Conservation (phyloP, 2,797 vertebrate species). For the Myotis vivesi region DNA sequence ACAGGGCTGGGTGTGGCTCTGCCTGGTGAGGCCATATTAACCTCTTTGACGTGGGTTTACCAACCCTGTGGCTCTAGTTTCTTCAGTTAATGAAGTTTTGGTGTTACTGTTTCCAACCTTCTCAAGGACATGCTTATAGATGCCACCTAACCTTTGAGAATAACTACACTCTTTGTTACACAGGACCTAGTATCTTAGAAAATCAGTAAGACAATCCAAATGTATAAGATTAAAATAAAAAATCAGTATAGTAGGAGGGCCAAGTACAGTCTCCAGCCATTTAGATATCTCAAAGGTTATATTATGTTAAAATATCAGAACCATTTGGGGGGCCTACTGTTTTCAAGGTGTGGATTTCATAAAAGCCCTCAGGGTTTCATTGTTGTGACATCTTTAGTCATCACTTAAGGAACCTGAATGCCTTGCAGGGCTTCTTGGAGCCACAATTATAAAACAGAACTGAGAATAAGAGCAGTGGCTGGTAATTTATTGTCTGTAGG, state of each 20-base stretch:
- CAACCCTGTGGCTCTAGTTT: constrained; percentile 19
- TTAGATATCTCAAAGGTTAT: background rate
- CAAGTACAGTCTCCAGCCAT: background rate
- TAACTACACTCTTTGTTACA: constrained; percentile 23
- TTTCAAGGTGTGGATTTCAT: constrained; percentile 20
- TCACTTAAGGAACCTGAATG: background rate
- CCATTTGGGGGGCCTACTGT: background rate
- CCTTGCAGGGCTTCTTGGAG: background rate
- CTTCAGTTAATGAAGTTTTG: constrained; percentile 30
- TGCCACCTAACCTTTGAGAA: constrained; percentile 39
- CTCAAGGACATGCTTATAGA: constrained; percentile 28
- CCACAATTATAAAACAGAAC: background rate
- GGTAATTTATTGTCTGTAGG: background rate
- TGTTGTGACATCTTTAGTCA: constrained; percentile 36
- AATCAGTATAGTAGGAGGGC: background rate
- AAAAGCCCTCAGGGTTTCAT: background rate
- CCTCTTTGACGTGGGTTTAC: constrained; percentile 35
- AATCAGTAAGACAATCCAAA: constrained; percentile 25
- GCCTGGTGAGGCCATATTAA: background rate
- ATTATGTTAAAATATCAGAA: background rate
- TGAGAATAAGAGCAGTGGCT: background rate
- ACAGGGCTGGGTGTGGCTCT: constrained; percentile 33
- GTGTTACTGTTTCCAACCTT: constrained; percentile 56
- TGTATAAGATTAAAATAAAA: background rate
- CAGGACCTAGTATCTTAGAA: constrained; percentile 32